Evolutionary conservation across 2,113 vertebrate species (phyloP).

Genomic region (Thamnaconus septentrionalis): DNA sequence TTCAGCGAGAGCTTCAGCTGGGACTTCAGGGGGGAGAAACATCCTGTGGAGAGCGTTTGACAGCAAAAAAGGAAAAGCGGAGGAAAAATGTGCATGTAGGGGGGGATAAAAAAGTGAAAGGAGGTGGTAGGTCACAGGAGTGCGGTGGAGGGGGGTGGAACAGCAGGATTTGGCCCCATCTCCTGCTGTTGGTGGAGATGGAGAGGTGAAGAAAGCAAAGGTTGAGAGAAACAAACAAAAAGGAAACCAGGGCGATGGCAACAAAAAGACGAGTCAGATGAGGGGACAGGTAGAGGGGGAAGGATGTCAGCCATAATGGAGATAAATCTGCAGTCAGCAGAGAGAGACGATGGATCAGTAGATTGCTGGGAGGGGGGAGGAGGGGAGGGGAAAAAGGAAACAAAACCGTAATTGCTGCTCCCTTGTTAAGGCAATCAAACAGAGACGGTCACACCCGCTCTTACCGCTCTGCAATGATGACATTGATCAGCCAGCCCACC

Average conservation of each 20-base stretch:
- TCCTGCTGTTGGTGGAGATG: conserved; percentile 5
- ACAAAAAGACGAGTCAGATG: not conserved
- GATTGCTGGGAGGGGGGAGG: not conserved
- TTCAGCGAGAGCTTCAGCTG: conserved; percentile 5
- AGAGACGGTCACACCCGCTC: not conserved
- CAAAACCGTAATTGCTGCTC: conserved; percentile 5
- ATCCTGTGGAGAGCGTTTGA: not conserved
- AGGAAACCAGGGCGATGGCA: not conserved
- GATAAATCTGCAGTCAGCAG: not conserved
- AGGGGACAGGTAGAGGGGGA: not conserved
- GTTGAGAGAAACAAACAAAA: not conserved
- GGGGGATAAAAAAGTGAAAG: conserved; percentile 18
- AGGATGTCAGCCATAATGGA: conserved; percentile 1
- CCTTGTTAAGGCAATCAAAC: conserved; percentile 16
- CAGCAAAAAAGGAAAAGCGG: conserved; percentile 15
- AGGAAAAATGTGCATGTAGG: not conserved
- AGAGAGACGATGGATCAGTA: conserved; percentile 10
- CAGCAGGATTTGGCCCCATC: conserved; percentile 36
- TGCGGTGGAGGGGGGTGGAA: conserved; percentile 27
- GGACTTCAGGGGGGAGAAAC: not conserved
- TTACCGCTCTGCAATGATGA: no score
- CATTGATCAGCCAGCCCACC: no score
- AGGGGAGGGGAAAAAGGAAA: not conserved
- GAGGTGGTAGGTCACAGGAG: conserved; percentile 39
- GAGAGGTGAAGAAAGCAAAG: not conserved